These are phyloP conservation scores for Turdus rufiventris DNA, from an alignment of 2,113 vertebrate genomes.

Conservation along the genomic window DNA sequence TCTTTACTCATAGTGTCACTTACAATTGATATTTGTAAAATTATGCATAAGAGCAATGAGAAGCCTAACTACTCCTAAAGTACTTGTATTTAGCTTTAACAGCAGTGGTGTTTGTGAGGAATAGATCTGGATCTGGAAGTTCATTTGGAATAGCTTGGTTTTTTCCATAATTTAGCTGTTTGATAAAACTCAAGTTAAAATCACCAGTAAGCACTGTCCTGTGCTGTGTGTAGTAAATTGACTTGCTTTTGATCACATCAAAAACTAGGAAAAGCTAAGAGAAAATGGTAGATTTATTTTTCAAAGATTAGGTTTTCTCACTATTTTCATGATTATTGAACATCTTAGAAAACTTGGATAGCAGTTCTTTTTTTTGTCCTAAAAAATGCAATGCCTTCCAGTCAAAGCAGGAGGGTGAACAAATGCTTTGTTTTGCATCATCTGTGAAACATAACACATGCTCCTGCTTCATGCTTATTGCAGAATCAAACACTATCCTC, in stretches of 20 bases:
- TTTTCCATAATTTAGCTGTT: slow-evolving; percentile 6
- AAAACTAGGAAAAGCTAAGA: background rate
- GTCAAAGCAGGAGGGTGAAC: background rate
- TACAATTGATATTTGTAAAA: background rate
- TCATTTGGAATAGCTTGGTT: background rate
- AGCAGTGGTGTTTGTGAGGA: background rate
- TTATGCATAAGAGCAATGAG: background rate
- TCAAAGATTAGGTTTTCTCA: background rate
- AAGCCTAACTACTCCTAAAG: background rate
- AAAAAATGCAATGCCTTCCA: slow-evolving; percentile 27
- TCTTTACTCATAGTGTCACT: background rate
- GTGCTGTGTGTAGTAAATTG: slow-evolving; percentile 12
- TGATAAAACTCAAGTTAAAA: slow-evolving; percentile 2
- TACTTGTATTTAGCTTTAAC: background rate
- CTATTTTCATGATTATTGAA: slow-evolving; percentile 17
- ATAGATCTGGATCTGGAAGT: slow-evolving; percentile 26
- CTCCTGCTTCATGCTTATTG: background rate
- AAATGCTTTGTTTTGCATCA: slow-evolving; percentile 56
- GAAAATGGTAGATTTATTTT: background rate
- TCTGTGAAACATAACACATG: slow-evolving; percentile 39
- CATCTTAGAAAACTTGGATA: slow-evolving; percentile 23
- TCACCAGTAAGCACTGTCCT: slow-evolving; percentile 7
- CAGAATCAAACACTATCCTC: background rate
- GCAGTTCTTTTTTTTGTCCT: background rate
- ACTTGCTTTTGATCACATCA: slow-evolving; percentile 5